Evolutionary conservation across 2,888 invertebrate species (phyloP).

Genomic region (Ennomos quercinarius): DNA sequence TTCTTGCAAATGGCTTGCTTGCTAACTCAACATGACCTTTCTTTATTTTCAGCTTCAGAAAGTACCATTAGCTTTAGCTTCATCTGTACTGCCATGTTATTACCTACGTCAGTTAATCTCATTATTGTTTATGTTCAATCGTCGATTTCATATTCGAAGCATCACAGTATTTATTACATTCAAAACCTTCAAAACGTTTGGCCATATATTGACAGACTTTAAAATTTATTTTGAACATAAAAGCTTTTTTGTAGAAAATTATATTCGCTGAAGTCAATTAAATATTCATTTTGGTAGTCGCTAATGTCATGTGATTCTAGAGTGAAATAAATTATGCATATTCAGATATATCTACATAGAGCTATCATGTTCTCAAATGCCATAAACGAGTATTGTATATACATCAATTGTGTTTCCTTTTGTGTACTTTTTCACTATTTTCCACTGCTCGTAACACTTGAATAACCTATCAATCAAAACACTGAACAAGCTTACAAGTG

Average conservation of each 20-base stretch:
- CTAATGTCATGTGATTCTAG: conserved; percentile 23
- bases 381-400: background rate
- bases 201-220: background rate
- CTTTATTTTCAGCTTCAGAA: conserved; percentile 64
- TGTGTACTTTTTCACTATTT: conserved; percentile 9
- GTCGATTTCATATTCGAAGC: conserved; percentile 9
- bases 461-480: conserved; percentile 7
- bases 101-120: conserved; percentile 6
- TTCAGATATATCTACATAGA: conserved; percentile 4
- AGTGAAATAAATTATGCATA: conserved; percentile 16
- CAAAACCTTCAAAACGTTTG: background rate
- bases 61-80: conserved; percentile 49
- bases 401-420: background rate
- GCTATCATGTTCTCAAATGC: conserved; percentile 8
- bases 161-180: background rate
- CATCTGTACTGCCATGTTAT: conserved; percentile 46
- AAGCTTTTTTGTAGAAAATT: conserved; percentile 27
- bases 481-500: conserved; percentile 10
- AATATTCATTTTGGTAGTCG: conserved; percentile 22
- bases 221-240: conserved; percentile 7
- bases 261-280: conserved; percentile 11
- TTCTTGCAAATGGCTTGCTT: conserved; percentile 77
- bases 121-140: conserved; percentile 8
- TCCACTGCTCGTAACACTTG: conserved; percentile 22
- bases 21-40: conserved; percentile 66